Evolutionary conservation across 2,113 vertebrate genomes (phyloP).

Genomic region (Microtus richardsoni): DNA sequence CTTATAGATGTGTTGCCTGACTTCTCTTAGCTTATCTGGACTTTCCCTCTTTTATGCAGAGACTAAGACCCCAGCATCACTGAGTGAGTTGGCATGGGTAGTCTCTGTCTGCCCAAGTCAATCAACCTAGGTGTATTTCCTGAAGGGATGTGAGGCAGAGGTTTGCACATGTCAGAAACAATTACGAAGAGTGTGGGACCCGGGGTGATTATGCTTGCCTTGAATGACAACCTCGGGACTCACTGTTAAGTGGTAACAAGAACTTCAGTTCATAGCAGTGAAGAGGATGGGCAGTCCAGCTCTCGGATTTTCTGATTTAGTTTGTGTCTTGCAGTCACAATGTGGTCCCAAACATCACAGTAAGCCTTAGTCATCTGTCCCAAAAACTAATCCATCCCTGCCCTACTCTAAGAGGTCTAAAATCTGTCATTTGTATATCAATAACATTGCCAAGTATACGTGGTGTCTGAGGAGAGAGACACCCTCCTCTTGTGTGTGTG

Average conservation of each 20-base stretch:
- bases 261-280: neutral
- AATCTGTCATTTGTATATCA: neutral
- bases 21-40: neutral
- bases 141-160: neutral
- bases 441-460: neutral
- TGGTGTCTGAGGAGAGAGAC: neutral
- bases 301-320: neutral
- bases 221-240: neutral
- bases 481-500: too few relatives aligned
- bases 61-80: neutral
- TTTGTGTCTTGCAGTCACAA: neutral
- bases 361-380: neutral
- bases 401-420: neutral
- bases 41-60: neutral
- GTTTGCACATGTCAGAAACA: neutral
- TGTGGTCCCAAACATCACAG: neutral
- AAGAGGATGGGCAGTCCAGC: neutral
- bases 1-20: constrained; percentile 36
- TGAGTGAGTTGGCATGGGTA: neutral
- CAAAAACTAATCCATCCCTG: neutral
- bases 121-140: neutral
- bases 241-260: neutral
- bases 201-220: neutral
- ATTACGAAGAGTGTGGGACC: neutral
- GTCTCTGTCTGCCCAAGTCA: neutral